Conservation (phyloP, 2,113 vertebrate species). For the Stomatorhinus ivindoensis region DNA sequence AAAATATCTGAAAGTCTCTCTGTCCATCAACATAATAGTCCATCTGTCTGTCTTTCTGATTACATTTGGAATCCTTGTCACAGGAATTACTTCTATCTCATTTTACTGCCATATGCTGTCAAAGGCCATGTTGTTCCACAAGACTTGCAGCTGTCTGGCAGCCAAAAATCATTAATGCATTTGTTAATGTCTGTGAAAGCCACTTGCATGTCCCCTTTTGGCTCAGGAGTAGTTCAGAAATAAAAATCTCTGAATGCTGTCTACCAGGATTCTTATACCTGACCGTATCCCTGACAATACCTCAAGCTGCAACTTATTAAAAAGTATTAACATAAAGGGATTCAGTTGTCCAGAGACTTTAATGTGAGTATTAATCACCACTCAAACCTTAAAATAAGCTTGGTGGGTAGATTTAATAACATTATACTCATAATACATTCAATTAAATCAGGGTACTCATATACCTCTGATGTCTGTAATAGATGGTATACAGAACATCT, state of each 20-base stretch:
- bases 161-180: not conserved
- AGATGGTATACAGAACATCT: not conserved
- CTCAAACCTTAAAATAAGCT: not conserved
- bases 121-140: not conserved
- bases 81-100: not conserved
- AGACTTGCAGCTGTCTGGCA: not conserved
- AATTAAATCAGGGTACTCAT: not conserved
- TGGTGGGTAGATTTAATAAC: slow-evolving; percentile 10
- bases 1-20: not conserved
- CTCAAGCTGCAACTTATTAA: not conserved
- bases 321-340: slow-evolving; percentile 3
- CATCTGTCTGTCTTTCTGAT: not conserved
- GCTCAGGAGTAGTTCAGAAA: not conserved
- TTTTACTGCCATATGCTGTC: not conserved
- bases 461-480: not conserved
- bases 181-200: not conserved
- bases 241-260: not conserved
- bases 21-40: not conserved
- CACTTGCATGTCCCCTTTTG: not conserved
- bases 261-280: not conserved
- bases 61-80: not conserved
- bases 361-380: not conserved
- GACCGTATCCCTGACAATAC: not conserved
- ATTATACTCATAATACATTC: not conserved
- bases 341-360: not conserved